Evolutionary conservation across 2,888 invertebrate genomes (phyloP), one percentile per base, ranked within the genome.

Genomic region (Pammene aurita): DNA sequence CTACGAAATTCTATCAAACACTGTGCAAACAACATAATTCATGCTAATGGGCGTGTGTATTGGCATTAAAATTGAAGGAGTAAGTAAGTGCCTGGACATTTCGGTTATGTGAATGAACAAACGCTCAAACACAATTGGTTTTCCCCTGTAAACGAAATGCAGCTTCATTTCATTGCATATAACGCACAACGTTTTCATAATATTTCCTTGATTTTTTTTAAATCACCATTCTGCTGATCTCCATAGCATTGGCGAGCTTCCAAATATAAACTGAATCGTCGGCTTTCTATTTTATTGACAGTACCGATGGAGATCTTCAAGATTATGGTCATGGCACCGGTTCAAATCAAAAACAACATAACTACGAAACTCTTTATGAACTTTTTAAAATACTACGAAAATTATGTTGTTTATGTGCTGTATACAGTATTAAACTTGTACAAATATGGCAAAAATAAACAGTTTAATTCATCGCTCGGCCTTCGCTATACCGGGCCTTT

Each of bases 371-470:
- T 11, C 11, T 42, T 42, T 7, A 26, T 26, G 26, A 42, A 13
- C 5, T n/a, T 16, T 52, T 6, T 13, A 54, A 5, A 54, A 54
- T 26, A 34, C 13, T 18, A 18, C 26, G 2, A 44, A n/a, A 58
- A 58, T 38, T 5, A 11, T 5, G 14, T 56, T 56, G 9, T 42
- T 58, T 14, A 58, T 14, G 0, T 16, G 14, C n/a, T n/a, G n/a
- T 14, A 10, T 46, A 58, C 10, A 7, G 9, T n/a, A 34, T 11
- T 16, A 41, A 60, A 54, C 35, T 46, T 61, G 54, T 46, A 61
- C 46, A 66, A 66, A 66, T 42, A 66, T 66, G 52, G 60, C 35
- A 16, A 54, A 66, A 52, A 50, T 42, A 63, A 52, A 52, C 14
- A 42, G 16, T 63, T 54, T 42, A 16, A 54, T 63, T 55, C 52